Evolutionary conservation across 2,113 vertebrate species (phyloP).

Genomic region (Naja naja): DNA sequence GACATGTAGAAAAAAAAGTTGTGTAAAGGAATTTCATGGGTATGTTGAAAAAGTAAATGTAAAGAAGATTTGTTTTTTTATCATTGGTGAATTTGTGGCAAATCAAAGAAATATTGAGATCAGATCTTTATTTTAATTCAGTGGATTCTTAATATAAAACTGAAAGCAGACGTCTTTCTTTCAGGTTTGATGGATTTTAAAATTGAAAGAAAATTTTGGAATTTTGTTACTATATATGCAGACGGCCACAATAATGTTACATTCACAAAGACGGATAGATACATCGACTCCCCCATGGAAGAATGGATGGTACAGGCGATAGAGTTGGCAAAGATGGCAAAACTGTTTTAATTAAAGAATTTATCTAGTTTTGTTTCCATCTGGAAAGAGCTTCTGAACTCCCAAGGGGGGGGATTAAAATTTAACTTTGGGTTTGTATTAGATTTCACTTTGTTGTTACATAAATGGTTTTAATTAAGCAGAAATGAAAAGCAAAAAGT

Average conservation of each 20-base stretch:
- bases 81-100: not conserved
- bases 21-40: not conserved
- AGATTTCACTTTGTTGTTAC: not conserved
- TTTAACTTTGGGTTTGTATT: not conserved
- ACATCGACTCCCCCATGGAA: not conserved
- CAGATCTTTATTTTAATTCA: not conserved
- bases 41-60: not conserved
- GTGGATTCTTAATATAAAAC: not conserved
- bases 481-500: not conserved
- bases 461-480: not conserved
- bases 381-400: not conserved
- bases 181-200: not conserved
- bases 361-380: not conserved
- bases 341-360: not conserved
- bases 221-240: not conserved
- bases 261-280: not conserved
- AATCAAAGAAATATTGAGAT: not conserved
- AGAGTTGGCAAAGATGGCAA: not conserved
- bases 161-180: not conserved
- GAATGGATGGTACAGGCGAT: not conserved
- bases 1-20: not conserved
- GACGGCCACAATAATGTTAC: not conserved
- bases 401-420: not conserved
- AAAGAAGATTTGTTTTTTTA: not conserved
- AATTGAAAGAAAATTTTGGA: not conserved